phyloP scores from a whole-genome alignment of 2,888 invertebrate genomes.

The Agrotis segetum region DNA sequence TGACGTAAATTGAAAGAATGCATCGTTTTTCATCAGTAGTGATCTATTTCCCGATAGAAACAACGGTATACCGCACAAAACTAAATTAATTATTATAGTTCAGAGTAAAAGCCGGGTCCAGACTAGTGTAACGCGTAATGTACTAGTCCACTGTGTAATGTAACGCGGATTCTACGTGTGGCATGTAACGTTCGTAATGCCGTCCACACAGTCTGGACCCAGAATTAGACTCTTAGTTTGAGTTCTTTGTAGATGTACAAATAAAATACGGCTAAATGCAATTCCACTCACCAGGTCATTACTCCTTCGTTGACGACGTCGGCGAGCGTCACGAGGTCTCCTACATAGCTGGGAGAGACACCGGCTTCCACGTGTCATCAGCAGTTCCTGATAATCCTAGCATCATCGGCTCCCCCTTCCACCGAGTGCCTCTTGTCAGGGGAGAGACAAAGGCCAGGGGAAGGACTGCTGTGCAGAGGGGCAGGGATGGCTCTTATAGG shows the following conservation, averaged over 20 bases:
- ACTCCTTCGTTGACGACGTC: slow-evolving; percentile 94
- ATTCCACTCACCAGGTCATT: slow-evolving; percentile 88
- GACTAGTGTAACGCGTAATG: no score
- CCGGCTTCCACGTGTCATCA: slow-evolving; percentile 94
- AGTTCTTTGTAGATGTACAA: background rate
- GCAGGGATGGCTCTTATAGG: slow-evolving; percentile 94
- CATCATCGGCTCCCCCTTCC: slow-evolving; percentile 92
- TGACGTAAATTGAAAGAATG: no score
- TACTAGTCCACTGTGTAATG: no score
- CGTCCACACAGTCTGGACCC: no score
- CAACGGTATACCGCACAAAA: no score
- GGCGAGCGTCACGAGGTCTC: slow-evolving; percentile 94
- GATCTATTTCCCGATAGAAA: no score
- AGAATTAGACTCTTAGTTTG: background rate
- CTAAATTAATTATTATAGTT: no score
- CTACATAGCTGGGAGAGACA: slow-evolving; percentile 94
- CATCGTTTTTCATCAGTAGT: no score
- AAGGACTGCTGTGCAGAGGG: slow-evolving; percentile 93
- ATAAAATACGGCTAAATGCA: slow-evolving; percentile 11
- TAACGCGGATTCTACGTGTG: no score
- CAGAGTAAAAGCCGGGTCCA: no score
- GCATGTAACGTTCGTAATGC: no score
- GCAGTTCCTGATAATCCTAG: slow-evolving; percentile 93
- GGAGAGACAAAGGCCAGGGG: slow-evolving; percentile 93
- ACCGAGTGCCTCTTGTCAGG: slow-evolving; percentile 92